Evolutionary conservation across 2,797 vertebrate genomes (phyloP).

Genomic region (Enteromius afrohamiltoni): DNA sequence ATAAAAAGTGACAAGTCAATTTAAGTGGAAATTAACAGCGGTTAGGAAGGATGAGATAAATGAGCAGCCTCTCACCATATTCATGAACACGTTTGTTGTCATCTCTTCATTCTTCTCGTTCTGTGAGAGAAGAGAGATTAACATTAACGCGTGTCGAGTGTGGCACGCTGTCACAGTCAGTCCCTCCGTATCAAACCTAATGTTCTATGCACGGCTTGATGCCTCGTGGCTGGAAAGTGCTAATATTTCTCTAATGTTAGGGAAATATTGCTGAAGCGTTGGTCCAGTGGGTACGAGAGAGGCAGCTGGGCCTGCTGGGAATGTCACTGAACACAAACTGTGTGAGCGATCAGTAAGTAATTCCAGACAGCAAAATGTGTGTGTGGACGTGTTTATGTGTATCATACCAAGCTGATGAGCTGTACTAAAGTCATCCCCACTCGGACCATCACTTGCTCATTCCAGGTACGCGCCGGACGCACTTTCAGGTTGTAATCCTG

Average conservation of each 20-base stretch:
- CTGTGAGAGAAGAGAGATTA: slow-evolving; percentile 63
- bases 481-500: slow-evolving; percentile 82
- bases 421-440: slow-evolving; percentile 84
- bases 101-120: slow-evolving; percentile 82
- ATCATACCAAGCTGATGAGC: slow-evolving; percentile 79
- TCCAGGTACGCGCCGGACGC: slow-evolving; percentile 77
- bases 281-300: background rate
- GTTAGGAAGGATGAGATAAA: slow-evolving; percentile 59
- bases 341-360: slow-evolving; percentile 38
- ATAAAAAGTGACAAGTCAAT: slow-evolving; percentile 70
- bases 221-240: background rate
- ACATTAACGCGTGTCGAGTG: slow-evolving; percentile 51
- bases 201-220: slow-evolving; percentile 44
- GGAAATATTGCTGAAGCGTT: slow-evolving; percentile 6
- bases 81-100: slow-evolving; percentile 86
- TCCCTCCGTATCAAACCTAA: slow-evolving; percentile 51
- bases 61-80: slow-evolving; percentile 74
- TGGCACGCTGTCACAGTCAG: slow-evolving; percentile 50
- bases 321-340: slow-evolving; percentile 8
- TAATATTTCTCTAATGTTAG: slow-evolving; percentile 28
- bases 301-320: slow-evolving; percentile 31
- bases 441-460: slow-evolving; percentile 78
- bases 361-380: background rate
- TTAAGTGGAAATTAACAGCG: slow-evolving; percentile 50
- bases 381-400: slow-evolving; percentile 16